Evolutionary conservation across 2,797 vertebrate genomes (phyloP).

Genomic region (Phyllotis vaccarum): DNA sequence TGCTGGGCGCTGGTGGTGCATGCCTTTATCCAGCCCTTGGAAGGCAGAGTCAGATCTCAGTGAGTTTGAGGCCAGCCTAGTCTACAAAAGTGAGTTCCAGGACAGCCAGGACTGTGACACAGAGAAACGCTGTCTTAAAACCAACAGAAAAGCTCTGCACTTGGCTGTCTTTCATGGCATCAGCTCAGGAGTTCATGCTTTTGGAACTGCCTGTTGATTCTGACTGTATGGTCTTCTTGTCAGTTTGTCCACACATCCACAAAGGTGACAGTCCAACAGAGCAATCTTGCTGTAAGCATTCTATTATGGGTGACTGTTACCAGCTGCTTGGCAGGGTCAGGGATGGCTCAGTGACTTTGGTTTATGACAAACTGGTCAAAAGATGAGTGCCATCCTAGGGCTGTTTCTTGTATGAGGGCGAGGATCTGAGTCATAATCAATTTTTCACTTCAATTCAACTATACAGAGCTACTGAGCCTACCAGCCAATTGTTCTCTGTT

Average conservation of each 20-base stretch:
- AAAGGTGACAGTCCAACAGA: neutral
- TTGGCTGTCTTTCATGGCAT: neutral
- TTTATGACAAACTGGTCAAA: conserved; percentile 30
- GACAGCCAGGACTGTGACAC: too few species aligned
- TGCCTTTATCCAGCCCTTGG: too few species aligned
- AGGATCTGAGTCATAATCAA: neutral
- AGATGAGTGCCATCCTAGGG: neutral
- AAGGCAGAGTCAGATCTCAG: too few species aligned
- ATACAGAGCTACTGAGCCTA: neutral
- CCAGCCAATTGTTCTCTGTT: neutral
- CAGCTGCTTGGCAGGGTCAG: neutral
- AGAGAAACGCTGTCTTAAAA: too few species aligned
- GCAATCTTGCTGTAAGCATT: neutral
- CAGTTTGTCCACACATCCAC: neutral
- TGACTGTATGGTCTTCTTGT: conserved; percentile 1
- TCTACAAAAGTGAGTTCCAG: too few species aligned
- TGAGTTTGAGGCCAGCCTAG: too few species aligned
- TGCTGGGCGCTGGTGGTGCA: too few species aligned
- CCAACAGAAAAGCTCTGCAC: neutral
- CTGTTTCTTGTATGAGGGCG: neutral
- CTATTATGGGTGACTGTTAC: neutral
- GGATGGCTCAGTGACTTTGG: neutral
- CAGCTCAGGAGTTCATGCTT: neutral
- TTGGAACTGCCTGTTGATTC: neutral
- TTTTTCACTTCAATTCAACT: neutral